Conservation (phyloP, 2,113 vertebrate genomes). For the Myrmophylax atrothorax region DNA sequence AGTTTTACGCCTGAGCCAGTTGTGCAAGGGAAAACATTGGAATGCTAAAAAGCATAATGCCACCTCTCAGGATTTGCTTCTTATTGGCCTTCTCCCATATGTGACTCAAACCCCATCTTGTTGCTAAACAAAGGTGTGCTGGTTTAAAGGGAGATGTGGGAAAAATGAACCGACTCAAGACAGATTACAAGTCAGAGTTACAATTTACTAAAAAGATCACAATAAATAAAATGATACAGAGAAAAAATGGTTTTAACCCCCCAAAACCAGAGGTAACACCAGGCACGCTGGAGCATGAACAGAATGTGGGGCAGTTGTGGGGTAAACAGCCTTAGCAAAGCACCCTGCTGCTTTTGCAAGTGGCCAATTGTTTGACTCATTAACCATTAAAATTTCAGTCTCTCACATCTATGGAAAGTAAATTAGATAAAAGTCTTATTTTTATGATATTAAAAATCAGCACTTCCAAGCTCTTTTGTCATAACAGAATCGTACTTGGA, state of each 20-base stretch:
- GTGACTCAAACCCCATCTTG: background rate
- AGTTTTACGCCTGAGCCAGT: background rate
- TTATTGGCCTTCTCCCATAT: background rate
- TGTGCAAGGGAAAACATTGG: background rate
- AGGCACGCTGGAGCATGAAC: too few relatives aligned
- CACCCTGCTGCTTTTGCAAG: background rate
- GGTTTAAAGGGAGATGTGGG: too few relatives aligned
- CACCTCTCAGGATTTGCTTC: background rate
- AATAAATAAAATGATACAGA: too few relatives aligned
- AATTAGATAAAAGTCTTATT: background rate
- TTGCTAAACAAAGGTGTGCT: background rate
- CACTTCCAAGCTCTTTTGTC: background rate
- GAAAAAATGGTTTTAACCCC: too few relatives aligned
- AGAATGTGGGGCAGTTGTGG: too few relatives aligned
- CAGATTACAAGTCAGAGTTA: too few relatives aligned
- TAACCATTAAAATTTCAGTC: background rate
- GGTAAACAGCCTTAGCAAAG: background rate
- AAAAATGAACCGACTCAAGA: too few relatives aligned
- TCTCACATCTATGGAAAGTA: background rate
- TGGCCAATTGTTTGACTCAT: background rate
- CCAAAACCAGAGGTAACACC: too few relatives aligned
- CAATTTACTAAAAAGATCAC: too few relatives aligned
- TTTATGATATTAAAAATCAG: background rate
- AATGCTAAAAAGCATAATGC: background rate
- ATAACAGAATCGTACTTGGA: background rate